Evolutionary conservation across 2,888 invertebrate species (phyloP).

Genomic region (Yponomeuta evonymella): DNA sequence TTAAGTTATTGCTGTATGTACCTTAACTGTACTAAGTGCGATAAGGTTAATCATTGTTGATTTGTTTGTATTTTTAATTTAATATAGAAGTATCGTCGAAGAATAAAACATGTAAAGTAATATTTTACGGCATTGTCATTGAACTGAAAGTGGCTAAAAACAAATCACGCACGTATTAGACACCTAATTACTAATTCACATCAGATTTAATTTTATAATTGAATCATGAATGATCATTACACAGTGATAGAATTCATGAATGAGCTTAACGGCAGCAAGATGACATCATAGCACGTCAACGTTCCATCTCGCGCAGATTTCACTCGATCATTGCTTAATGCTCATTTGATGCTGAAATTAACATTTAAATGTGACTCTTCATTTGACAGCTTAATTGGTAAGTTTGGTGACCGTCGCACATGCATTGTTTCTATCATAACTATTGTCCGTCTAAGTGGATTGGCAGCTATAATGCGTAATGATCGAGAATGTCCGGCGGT

Average conservation of each 20-base stretch:
- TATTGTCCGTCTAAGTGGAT: constrained; percentile 7
- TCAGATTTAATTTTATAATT: background rate
- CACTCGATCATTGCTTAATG: constrained; percentile 41
- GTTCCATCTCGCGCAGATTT: constrained; percentile 34
- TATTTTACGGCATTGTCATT: background rate
- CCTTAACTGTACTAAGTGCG: constrained; percentile 30
- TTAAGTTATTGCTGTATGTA: constrained; percentile 5
- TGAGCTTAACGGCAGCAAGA: constrained; percentile 28
- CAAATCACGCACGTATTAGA: background rate
- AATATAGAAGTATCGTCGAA: background rate
- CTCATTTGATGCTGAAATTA: constrained; percentile 17
- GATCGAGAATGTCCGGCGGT: constrained; percentile 26
- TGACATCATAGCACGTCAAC: constrained; percentile 39
- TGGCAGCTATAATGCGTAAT: constrained; percentile 14
- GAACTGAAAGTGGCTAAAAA: constrained; percentile 1
- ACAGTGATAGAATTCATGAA: constrained; percentile 25
- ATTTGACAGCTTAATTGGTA: background rate
- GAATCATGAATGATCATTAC: background rate
- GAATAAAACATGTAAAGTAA: background rate
- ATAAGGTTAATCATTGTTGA: constrained; percentile 27
- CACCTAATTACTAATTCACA: background rate
- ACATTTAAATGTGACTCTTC: background rate
- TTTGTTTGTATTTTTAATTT: background rate
- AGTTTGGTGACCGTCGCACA: constrained; percentile 14
- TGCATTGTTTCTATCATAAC: constrained; percentile 1